phyloP scores from a whole-genome alignment of 2,888 invertebrate genomes.

The Patella pellucida region DNA sequence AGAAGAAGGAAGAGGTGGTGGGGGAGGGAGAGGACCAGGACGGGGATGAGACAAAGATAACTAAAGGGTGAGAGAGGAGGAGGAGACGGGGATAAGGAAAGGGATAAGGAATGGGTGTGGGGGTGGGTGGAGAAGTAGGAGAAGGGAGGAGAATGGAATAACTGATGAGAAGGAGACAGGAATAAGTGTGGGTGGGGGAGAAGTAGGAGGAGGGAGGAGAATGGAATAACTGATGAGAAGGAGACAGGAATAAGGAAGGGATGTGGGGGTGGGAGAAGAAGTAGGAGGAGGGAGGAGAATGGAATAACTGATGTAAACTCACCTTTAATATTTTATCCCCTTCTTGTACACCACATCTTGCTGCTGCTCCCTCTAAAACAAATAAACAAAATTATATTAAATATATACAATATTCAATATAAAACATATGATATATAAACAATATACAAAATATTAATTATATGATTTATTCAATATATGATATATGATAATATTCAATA shows the following conservation, averaged over 20 bases:
- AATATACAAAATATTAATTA: no score
- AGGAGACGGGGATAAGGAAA: not conserved
- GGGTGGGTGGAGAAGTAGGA: not conserved
- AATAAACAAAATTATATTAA: conserved; percentile 41
- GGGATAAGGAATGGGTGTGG: not conserved
- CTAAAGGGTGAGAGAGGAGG: not conserved
- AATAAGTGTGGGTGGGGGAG: not conserved
- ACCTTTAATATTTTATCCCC: conserved; percentile 95
- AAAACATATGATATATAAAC: no score
- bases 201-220: conserved; percentile 11
- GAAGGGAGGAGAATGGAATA: not conserved
- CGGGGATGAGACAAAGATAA: not conserved
- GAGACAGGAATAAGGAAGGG: conserved; percentile 7
- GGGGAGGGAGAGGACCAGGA: not conserved
- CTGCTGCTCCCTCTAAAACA: conserved; percentile 87
- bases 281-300: no score
- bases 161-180: not conserved
- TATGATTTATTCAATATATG: no score
- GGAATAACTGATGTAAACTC: conserved; percentile 41
- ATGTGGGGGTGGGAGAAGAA: conserved; percentile 13
- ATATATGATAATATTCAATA: no score
- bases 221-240: not conserved
- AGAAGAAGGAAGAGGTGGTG: not conserved
- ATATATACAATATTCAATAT: no score
- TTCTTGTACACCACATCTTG: conserved; percentile 90